Evolutionary conservation across 2,113 vertebrate species (phyloP).

Genomic region (Elaphurus davidianus): DNA sequence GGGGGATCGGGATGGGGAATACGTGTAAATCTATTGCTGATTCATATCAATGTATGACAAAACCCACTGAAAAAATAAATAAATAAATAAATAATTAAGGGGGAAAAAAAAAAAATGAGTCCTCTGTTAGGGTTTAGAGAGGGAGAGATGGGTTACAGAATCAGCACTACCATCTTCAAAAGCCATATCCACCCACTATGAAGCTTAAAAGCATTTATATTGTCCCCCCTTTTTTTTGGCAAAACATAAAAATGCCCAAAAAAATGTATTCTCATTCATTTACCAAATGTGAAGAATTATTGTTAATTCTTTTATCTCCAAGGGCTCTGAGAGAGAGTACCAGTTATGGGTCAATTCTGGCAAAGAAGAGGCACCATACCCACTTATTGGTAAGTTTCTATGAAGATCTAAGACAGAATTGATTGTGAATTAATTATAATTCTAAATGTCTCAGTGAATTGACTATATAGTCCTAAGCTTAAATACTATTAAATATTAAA

Average conservation of each 20-base stretch:
- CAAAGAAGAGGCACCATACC: conserved; percentile 94
- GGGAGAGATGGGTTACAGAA: neutral
- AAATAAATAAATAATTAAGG: too few species aligned
- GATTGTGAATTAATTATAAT: neutral
- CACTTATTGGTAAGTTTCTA: conserved; percentile 92
- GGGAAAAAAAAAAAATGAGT: neutral
- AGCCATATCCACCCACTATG: neutral
- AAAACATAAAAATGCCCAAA: neutral
- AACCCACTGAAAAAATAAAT: too few species aligned
- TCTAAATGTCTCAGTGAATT: neutral
- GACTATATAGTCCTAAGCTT: neutral
- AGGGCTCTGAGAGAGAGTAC: conserved; percentile 94
- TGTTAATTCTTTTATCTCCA: conserved; percentile 65
- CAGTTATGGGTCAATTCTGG: conserved; percentile 96
- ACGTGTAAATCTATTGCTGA: too few species aligned
- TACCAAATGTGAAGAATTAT: neutral
- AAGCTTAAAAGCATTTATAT: neutral
- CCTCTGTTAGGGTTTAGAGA: neutral
- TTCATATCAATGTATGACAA: too few species aligned
- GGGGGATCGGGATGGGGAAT: too few species aligned
- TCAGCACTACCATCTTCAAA: neutral
- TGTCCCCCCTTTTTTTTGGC: neutral
- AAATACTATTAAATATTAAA: conserved; percentile 8
- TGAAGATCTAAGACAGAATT: neutral
- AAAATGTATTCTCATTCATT: neutral